phyloP scores from a whole-genome alignment of 2,888 invertebrate genomes.

The Lumbricus terrestris region DNA sequence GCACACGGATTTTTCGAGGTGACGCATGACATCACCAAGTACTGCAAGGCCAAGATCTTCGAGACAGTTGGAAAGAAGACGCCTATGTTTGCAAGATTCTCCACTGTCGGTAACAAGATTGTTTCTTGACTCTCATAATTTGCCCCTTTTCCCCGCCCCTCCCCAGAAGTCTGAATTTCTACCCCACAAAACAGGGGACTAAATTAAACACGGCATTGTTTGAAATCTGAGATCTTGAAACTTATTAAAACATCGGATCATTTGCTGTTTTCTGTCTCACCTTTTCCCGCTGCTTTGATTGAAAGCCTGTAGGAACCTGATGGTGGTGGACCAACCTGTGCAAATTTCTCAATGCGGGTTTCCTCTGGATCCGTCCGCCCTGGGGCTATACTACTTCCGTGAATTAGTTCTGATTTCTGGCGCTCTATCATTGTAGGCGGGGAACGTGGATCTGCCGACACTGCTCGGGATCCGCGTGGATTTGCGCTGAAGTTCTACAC shows the following conservation, averaged over 20 bases:
- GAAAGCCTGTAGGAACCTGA: too few relatives aligned
- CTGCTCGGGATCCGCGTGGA: conserved; percentile 84
- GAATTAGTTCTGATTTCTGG: background rate
- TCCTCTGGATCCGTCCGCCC: too few relatives aligned
- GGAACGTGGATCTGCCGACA: conserved; percentile 87
- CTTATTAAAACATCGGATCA: too few relatives aligned
- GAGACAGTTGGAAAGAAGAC: conserved; percentile 61
- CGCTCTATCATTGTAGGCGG: conserved; percentile 63
- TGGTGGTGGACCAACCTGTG: too few relatives aligned
- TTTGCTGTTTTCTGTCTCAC: too few relatives aligned
- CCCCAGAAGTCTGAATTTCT: too few relatives aligned
- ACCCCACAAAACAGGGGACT: too few relatives aligned
- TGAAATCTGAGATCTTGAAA: too few relatives aligned
- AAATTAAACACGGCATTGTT: too few relatives aligned
- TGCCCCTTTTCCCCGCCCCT: too few relatives aligned
- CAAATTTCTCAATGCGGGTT: too few relatives aligned
- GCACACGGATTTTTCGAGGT: conserved; percentile 64
- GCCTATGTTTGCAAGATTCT: conserved; percentile 60
- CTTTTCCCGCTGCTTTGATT: too few relatives aligned
- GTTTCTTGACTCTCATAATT: background rate
- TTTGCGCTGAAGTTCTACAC: conserved; percentile 89
- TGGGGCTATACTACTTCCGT: background rate
- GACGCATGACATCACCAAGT: conserved; percentile 62
- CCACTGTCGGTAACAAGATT: conserved; percentile 60
- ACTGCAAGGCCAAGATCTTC: conserved; percentile 61